These are phyloP conservation scores for Panthera tigris DNA, from an alignment of 2,113 vertebrate genomes.

Conservation along the genomic window DNA sequence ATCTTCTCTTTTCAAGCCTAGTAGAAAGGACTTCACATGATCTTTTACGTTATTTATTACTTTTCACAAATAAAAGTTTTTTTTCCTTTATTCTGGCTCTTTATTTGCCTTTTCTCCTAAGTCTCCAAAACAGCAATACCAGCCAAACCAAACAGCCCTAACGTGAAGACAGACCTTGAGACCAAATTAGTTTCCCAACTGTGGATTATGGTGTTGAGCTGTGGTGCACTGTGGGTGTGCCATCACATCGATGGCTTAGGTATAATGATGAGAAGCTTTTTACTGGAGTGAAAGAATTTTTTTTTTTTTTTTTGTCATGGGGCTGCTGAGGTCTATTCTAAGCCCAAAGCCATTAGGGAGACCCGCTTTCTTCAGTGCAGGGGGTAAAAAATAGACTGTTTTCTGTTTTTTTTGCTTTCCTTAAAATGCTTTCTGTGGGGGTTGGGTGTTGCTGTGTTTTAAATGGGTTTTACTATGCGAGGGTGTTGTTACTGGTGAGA, in stretches of 20 bases:
- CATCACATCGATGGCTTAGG: not conserved
- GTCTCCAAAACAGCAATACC: not conserved
- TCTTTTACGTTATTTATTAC: not conserved
- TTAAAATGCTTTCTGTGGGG: constrained; percentile 33
- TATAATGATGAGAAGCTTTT: not conserved
- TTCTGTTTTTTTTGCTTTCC: not conserved
- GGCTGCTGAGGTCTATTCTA: not conserved
- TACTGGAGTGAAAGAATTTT: not conserved
- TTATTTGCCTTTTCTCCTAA: not conserved
- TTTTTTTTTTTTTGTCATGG: not conserved
- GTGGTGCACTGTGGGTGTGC: accelerated
- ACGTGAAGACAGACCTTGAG: not conserved
- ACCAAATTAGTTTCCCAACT: accelerated
- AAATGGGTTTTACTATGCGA: not conserved
- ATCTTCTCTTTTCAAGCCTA: not conserved
- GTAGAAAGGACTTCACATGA: not conserved
- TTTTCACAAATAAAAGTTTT: not conserved
- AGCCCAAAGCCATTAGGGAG: not conserved
- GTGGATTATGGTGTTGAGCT: not conserved
- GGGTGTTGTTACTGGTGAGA: not conserved
- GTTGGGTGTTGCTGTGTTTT: not conserved
- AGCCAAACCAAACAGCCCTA: not conserved
- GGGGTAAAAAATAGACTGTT: not conserved
- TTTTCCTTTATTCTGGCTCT: not conserved
- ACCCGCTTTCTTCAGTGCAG: not conserved